Conservation (phyloP, 2,113 vertebrate species). For the Eurystomus gularis region DNA sequence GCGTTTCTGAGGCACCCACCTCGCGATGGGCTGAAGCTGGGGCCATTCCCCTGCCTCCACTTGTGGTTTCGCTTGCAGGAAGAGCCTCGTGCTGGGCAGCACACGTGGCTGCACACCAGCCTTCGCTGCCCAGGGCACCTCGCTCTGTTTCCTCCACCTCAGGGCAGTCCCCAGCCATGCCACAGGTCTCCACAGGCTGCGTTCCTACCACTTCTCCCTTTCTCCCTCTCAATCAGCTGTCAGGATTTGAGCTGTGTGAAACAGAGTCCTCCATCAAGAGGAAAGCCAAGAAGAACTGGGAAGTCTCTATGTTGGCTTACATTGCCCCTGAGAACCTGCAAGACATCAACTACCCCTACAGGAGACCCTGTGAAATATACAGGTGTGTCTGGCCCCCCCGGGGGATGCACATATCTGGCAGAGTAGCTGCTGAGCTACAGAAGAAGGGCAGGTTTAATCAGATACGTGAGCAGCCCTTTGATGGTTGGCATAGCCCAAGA, state of each 20-base stretch:
- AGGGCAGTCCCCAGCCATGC: background rate
- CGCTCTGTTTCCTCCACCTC: rapidly evolving
- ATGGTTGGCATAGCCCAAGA: background rate
- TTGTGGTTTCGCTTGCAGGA: background rate
- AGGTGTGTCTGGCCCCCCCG: conserved; percentile 71
- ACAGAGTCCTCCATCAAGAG: conserved; percentile 83
- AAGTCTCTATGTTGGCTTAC: conserved; percentile 67
- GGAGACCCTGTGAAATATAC: conserved; percentile 84
- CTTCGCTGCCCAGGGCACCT: background rate
- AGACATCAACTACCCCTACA: conserved; percentile 66
- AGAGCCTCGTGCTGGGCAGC: rapidly evolving
- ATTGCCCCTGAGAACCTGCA: conserved; percentile 76
- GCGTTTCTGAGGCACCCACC: background rate
- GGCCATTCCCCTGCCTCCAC: background rate
- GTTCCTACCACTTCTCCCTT: background rate
- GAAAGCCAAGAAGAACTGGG: background rate
- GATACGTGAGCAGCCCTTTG: background rate
- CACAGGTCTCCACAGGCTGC: background rate
- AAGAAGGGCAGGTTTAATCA: background rate
- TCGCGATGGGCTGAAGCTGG: background rate
- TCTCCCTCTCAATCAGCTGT: conserved; percentile 72
- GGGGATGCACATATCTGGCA: background rate
- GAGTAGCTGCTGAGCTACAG: background rate
- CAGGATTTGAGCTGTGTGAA: conserved; percentile 84
- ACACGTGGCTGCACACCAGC: rapidly evolving